These are phyloP conservation scores for Mamestra configurata DNA, from an alignment of 1,140 invertebrate genomes.

Conservation along the genomic window DNA sequence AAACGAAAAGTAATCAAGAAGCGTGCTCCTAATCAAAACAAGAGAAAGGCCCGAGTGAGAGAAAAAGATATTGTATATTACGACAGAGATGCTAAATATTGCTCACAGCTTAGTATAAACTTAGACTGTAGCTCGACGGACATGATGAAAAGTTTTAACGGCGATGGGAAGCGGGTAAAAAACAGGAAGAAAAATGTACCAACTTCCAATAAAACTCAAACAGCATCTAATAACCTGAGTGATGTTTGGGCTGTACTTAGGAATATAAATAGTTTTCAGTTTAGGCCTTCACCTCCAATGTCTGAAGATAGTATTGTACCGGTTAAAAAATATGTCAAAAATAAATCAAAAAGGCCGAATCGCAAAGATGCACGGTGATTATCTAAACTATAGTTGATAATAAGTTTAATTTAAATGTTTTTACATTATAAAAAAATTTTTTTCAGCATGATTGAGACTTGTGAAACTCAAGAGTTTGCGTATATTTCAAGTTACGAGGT, in stretches of 20 bases:
- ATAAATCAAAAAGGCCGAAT: constrained; percentile 49
- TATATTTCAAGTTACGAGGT: constrained; percentile 74
- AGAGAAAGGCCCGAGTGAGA: constrained; percentile 54
- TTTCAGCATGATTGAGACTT: constrained; percentile 76
- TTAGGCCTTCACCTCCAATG: constrained; percentile 69
- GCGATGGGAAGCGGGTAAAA: constrained; percentile 57
- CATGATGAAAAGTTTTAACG: constrained; percentile 65
- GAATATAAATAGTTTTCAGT: constrained; percentile 77
- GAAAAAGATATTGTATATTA: constrained; percentile 67
- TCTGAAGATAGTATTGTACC: constrained; percentile 69
- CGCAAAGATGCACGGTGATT: constrained; percentile 68
- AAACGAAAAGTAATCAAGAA: constrained; percentile 64
- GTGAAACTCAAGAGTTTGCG: constrained; percentile 76
- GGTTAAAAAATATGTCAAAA: constrained; percentile 62
- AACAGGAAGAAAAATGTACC: constrained; percentile 23
- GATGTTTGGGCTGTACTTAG: constrained; percentile 79
- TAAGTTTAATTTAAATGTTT: not conserved
- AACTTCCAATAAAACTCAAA: not conserved
- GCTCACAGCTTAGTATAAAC: constrained; percentile 67
- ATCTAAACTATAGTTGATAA: constrained; percentile 13
- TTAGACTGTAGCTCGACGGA: constrained; percentile 74
- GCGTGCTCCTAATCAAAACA: constrained; percentile 54
- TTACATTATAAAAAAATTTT: constrained; percentile 49
- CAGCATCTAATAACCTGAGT: constrained; percentile 54
- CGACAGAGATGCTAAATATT: constrained; percentile 70